These are phyloP conservation scores for Martes martes DNA, from an alignment of 2,113 vertebrate species.

Conservation along the genomic window DNA sequence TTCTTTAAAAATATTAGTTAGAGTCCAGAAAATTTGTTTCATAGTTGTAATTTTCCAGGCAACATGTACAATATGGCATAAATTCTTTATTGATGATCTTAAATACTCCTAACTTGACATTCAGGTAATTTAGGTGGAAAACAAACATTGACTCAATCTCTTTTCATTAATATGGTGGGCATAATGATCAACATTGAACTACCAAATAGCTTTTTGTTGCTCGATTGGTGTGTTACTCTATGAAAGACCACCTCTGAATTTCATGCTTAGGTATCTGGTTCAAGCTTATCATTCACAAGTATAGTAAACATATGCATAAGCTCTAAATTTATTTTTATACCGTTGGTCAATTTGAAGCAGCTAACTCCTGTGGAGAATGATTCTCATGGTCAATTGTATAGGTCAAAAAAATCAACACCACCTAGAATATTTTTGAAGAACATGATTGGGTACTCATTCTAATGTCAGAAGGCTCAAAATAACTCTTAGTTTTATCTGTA, in stretches of 20 bases:
- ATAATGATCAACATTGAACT: background rate
- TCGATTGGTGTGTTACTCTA: accelerated
- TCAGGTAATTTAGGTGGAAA: background rate
- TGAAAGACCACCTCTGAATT: background rate
- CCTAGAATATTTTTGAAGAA: background rate
- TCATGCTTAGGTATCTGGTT: background rate
- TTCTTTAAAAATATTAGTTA: background rate
- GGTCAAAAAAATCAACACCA: background rate
- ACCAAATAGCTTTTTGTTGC: background rate
- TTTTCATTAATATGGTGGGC: background rate
- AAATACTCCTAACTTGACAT: background rate
- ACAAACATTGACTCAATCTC: background rate
- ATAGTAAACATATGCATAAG: background rate
- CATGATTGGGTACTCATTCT: background rate
- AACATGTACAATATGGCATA: background rate
- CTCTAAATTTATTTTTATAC: background rate
- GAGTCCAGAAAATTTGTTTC: background rate
- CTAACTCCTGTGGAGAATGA: background rate
- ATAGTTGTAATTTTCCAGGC: background rate
- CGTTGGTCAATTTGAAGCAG: background rate
- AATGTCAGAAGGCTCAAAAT: background rate
- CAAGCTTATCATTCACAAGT: background rate
- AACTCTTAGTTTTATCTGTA: background rate
- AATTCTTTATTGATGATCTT: background rate
- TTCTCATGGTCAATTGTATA: background rate